Evolutionary conservation across 2,113 vertebrate genomes (phyloP).

Genomic region (Meles meles): DNA sequence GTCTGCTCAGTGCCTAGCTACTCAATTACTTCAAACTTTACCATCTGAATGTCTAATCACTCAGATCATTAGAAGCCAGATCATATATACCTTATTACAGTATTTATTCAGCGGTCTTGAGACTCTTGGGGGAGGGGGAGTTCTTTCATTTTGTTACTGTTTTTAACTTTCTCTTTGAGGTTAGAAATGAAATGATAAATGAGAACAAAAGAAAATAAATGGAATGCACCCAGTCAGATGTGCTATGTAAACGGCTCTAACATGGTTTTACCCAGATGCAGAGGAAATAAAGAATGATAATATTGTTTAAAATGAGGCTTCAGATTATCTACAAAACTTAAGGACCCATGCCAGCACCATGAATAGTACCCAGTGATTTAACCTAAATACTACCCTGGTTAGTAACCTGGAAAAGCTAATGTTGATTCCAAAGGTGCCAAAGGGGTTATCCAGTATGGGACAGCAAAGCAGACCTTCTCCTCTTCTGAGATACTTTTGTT

Average conservation of each 20-base stretch:
- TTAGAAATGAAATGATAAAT: background rate
- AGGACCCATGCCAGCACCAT: too few species aligned
- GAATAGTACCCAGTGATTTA: background rate
- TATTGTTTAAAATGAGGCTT: background rate
- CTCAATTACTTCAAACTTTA: background rate
- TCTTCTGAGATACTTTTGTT: background rate
- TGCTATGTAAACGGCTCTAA: background rate
- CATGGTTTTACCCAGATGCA: background rate
- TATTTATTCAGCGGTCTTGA: background rate
- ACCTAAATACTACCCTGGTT: background rate
- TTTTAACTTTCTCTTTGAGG: background rate
- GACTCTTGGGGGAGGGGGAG: background rate
- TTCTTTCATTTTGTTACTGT: background rate
- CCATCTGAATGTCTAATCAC: background rate
- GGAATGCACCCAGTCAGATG: background rate
- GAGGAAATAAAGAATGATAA: background rate
- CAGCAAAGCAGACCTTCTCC: background rate
- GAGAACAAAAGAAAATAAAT: background rate
- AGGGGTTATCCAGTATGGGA: fast-evolving
- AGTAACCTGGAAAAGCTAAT: background rate
- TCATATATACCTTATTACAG: background rate
- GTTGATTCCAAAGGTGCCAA: background rate
- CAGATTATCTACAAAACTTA: background rate
- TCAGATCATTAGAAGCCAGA: background rate
- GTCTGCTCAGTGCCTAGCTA: background rate